These are phyloP conservation scores for Acrobasis consociella DNA, from an alignment of 2,888 invertebrate species.

Conservation along the genomic window DNA sequence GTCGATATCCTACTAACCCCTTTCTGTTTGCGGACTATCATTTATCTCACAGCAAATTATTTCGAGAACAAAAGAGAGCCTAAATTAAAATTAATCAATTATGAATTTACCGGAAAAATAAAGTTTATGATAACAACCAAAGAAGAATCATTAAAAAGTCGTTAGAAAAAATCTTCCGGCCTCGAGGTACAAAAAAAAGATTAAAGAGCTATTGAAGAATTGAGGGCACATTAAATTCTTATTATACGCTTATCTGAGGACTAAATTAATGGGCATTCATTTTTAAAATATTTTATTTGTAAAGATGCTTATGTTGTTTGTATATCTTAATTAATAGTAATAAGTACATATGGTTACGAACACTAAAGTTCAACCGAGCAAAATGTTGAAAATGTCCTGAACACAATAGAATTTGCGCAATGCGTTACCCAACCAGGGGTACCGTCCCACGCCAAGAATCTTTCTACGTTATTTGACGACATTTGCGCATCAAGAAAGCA, in stretches of 20 bases:
- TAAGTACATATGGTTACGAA: not conserved
- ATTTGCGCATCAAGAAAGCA: too few species aligned
- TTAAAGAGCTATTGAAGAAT: constrained; percentile 7
- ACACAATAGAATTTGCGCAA: constrained; percentile 14
- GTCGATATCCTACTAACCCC: too few species aligned
- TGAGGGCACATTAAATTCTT: constrained; percentile 17
- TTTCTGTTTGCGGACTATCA: too few species aligned
- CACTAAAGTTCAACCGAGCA: constrained; percentile 10
- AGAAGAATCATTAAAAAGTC: constrained; percentile 22
- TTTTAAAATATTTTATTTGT: not conserved
- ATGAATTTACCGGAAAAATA: not conserved
- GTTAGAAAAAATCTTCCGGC: constrained; percentile 11
- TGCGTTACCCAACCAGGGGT: not conserved
- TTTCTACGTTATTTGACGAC: not conserved
- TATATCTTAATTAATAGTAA: too few species aligned
- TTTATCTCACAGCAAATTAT: not conserved
- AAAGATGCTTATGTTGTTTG: not conserved
- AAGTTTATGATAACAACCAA: constrained; percentile 11
- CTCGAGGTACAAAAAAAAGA: not conserved
- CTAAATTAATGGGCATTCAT: too few species aligned
- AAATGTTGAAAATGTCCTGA: not conserved
- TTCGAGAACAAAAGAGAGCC: not conserved
- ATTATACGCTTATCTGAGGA: constrained; percentile 6
- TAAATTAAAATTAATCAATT: not conserved
- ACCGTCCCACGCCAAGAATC: not conserved